A percentile compares a stretch with the other conserved stretches of the same genome.
phyloP scores from a whole-genome alignment of 2,113 vertebrate species.

The Ahaetulla prasina region DNA sequence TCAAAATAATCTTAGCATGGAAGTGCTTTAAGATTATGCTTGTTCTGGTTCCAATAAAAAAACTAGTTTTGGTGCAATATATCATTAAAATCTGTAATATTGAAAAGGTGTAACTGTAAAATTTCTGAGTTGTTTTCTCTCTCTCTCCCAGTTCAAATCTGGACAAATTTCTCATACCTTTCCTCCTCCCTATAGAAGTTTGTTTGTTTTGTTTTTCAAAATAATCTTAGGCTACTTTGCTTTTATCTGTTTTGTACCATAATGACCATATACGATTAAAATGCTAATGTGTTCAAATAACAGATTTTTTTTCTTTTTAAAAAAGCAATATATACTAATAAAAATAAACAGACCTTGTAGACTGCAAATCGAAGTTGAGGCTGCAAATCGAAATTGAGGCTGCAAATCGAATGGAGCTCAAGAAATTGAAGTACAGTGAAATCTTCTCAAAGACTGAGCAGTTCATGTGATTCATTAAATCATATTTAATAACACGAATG shows the following conservation, averaged over 20 bases:
- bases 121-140: not conserved
- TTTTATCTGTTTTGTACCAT: constrained; percentile 41
- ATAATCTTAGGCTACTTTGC: constrained; percentile 28
- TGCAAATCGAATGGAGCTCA: constrained; percentile 33
- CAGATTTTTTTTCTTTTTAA: constrained; percentile 20
- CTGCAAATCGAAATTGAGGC: constrained; percentile 32
- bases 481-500: not conserved
- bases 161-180: not conserved
- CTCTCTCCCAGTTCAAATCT: not conserved
- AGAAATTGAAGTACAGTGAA: constrained; percentile 33
- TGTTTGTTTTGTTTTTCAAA: constrained; percentile 12
- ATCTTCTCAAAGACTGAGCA: constrained; percentile 28
- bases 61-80: not conserved
- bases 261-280: constrained; percentile 54
- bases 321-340: constrained; percentile 50
- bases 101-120: not conserved
- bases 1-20: not conserved
- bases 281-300: constrained; percentile 61
- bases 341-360: constrained; percentile 48
- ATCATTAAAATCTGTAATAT: not conserved
- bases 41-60: not conserved
- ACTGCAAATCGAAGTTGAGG: constrained; percentile 23
- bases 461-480: not conserved
- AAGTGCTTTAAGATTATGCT: not conserved
- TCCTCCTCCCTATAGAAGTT: not conserved